Evolutionary conservation across 2,888 invertebrate genomes (phyloP).

Genomic region (Nomada flava): DNA sequence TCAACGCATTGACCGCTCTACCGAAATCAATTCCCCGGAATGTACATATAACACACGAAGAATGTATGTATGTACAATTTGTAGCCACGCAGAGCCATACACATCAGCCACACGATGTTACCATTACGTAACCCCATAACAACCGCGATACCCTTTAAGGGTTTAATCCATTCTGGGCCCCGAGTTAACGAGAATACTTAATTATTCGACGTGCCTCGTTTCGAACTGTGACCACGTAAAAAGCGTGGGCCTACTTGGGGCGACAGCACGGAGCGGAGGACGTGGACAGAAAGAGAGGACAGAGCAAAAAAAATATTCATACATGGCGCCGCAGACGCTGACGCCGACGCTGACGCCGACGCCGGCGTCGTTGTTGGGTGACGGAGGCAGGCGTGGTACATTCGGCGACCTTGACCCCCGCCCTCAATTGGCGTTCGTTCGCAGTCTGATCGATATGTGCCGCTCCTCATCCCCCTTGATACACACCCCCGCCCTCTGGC

Average conservation of each 20-base stretch:
- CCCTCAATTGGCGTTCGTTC: conserved; percentile 79
- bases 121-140: conserved; percentile 26
- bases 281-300: neutral
- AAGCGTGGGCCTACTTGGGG: conserved; percentile 22
- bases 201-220: conserved; percentile 24
- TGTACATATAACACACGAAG: neutral
- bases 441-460: conserved; percentile 81
- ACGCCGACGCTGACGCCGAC: conserved; percentile 30
- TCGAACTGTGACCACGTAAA: neutral
- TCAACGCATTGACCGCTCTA: too few relatives aligned
- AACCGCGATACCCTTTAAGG: conserved; percentile 34
- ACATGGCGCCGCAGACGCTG: conserved; percentile 41
- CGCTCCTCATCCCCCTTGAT: conserved; percentile 67
- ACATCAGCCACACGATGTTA: neutral
- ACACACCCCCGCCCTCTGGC: conserved; percentile 59
- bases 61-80: neutral
- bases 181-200: conserved; percentile 16
- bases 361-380: conserved; percentile 53
- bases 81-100: neutral
- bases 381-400: conserved; percentile 75
- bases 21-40: too few relatives aligned
- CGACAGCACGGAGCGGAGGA: neutral
- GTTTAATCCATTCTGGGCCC: conserved; percentile 41
- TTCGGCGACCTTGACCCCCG: conserved; percentile 83
- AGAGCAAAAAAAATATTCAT: conserved; percentile 20